Evolutionary conservation across 2,888 invertebrate species (phyloP).

Genomic region (Drosophila gaucha): DNA sequence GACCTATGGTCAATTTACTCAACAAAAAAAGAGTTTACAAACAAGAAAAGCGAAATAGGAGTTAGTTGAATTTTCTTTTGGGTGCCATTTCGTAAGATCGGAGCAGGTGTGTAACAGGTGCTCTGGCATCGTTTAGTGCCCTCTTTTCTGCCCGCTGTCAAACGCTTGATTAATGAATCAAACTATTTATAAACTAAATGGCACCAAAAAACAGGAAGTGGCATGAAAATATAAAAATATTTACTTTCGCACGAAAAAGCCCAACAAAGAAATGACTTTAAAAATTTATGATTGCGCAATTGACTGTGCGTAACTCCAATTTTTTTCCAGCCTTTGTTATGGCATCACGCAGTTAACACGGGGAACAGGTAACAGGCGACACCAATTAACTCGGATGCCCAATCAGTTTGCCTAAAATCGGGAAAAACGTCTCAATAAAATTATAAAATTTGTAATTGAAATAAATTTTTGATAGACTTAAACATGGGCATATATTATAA

Average conservation of each 20-base stretch:
- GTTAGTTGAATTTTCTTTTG: constrained; percentile 26
- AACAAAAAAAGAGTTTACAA: too few relatives aligned
- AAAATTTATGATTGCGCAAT: constrained; percentile 56
- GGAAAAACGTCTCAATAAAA: constrained; percentile 30
- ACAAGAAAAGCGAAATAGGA: background rate
- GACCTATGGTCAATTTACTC: constrained; percentile 9
- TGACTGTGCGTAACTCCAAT: constrained; percentile 65
- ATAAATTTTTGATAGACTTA: constrained; percentile 13
- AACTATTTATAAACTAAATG: constrained; percentile 29
- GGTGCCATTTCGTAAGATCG: constrained; percentile 36
- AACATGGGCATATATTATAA: constrained; percentile 31
- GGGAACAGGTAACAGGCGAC: constrained; percentile 3
- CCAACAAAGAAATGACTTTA: constrained; percentile 21
- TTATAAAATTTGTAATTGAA: constrained; percentile 60
- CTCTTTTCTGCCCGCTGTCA: constrained; percentile 27
- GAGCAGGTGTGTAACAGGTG: constrained; percentile 51
- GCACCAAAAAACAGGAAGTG: constrained; percentile 51
- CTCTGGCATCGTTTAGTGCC: constrained; percentile 18
- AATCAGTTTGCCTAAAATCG: constrained; percentile 43
- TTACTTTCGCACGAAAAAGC: constrained; percentile 71
- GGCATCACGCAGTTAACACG: background rate
- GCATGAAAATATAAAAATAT: constrained; percentile 49
- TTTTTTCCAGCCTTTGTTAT: constrained; percentile 37
- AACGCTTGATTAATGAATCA: constrained; percentile 63
- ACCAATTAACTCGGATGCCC: constrained; percentile 39